Base-by-base conservation (phyloP, 2,113 vertebrate genomes). In the Ochotona princeps region DNA sequence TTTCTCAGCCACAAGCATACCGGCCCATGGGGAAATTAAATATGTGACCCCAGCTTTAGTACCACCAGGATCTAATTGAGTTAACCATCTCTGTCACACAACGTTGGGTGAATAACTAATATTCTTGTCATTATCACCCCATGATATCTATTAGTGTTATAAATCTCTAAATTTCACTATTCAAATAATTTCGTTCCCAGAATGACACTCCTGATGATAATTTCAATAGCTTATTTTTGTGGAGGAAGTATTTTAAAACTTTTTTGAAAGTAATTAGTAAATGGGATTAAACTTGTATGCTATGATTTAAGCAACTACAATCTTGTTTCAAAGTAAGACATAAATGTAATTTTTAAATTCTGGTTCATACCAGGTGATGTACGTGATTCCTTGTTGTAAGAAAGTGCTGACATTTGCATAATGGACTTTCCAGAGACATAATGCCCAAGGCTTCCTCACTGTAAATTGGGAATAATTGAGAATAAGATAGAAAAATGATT, bases 41-140 rank as follows among this genome's bases (percentile, higher is more conserved):
- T 96, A 76, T 70, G 57, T 94, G 93, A 96, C 96, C 96, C 96
- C 94, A 92, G 76, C 91, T 87, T 95, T 81, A 91, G 72, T 94
- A 87, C 32, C 92, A 92, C 57, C 84, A 94, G 92, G 83, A 92
- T 95, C 87, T 97, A 97, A 94, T 97, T 96, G 93, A 96, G 73
- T 83, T 96, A 96, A 91, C 89, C 63, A 87, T 93, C 73, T 95
- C 92, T 96, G 94, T 96, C 94, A 95, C 63, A 93, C 28, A 87
- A 17, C 84, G 87, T 91, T 81, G 1, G 91, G 92, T 89, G 95
- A 96, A 96, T 96, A 96, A 94, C 79, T 95, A 92, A 97, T 95
- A 94, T 86, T 94, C 89, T 92, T 95, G 72, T 96, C 94, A 93
- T 96, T 96, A 91, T 91, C 93, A 93, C 96, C 15, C 89, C 90